A percentile compares a stretch with the other conserved stretches of the same genome.
Conservation (phyloP, 2,797 vertebrate species). For the Aphelocoma californica region DNA sequence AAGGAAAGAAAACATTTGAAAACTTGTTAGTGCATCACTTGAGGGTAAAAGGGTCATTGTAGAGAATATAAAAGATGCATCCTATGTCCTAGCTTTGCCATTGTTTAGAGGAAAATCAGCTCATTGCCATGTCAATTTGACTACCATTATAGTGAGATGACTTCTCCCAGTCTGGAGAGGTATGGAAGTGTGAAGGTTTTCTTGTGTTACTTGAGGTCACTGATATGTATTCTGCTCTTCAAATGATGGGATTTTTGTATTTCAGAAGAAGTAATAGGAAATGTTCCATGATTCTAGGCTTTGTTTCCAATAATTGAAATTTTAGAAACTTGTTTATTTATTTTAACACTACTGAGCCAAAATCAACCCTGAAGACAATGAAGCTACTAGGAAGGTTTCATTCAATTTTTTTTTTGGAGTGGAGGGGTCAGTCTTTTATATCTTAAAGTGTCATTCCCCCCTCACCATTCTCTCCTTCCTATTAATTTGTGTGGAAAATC, state of each 20-base stretch:
- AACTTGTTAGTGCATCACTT: conserved; percentile 30
- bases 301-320: not conserved
- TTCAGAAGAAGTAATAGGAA: not conserved
- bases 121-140: not conserved
- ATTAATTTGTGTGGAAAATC: not conserved
- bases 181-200: not conserved
- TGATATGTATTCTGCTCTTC: not conserved
- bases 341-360: not conserved
- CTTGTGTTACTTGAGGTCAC: not conserved
- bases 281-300: not conserved
- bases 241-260: not conserved
- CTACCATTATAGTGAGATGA: not conserved
- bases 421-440: not conserved
- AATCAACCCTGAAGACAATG: not conserved
- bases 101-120: not conserved
- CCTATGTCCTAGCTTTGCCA: not conserved
- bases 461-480: not conserved
- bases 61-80: conserved; percentile 13
- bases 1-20: conserved; percentile 40
- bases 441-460: not conserved
- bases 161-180: not conserved
- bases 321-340: not conserved
- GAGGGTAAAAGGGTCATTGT: not conserved
- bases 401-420: not conserved
- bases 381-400: not conserved